Evolutionary conservation across 2,113 vertebrate species (phyloP), one percentile per base, ranked within the genome.

Genomic region (Alethe castanea): DNA sequence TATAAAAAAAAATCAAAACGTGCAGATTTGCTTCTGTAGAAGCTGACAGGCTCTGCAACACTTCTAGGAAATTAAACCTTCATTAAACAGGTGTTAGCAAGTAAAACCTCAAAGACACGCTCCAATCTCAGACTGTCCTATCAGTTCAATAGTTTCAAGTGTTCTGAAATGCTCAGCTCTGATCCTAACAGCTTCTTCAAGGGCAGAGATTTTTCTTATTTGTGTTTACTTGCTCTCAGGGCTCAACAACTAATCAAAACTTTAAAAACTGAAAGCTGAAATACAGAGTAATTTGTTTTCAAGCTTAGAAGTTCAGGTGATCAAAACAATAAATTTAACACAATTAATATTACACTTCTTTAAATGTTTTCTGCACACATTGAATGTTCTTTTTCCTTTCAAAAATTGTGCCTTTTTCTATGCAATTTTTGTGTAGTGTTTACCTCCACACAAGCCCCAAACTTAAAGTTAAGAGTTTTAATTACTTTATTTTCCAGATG

Each of bases 1-100:
- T 47, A 7, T 10, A 0, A 4, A 7, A 14, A 31, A n/a, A 64
- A 26, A 13, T 1, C 11, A 40, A 40, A 40, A 14, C 11, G 6
- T 14, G 38, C 5, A 80, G 57, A 61, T 70, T 48, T 74, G 28
- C 28, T 62, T 71, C 48, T 36, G 36, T 35, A 76, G 28, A 74
- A 88, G 79, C 33, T 26, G 17, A 60, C 17, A n/a, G 26, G 7
- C 14, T 73, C 31, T 81, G 19, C 24, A 42, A 40, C 13, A 35
- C 25, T 44, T 31, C 1, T 0, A 69, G 72, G 40, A 90, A 65
- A 54, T 47, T 20, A 57, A 70, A 45, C 14, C 18, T 50, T 52
- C 28, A 56, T 53, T 52, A 73, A 84, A 62, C 14, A 61, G 17
- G 12, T 53, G 35, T 64, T 48, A 38, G 14, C 42, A 80, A n/a